Base-by-base conservation (phyloP, 2,888 invertebrate species). In the Girardia tigrina region DNA sequence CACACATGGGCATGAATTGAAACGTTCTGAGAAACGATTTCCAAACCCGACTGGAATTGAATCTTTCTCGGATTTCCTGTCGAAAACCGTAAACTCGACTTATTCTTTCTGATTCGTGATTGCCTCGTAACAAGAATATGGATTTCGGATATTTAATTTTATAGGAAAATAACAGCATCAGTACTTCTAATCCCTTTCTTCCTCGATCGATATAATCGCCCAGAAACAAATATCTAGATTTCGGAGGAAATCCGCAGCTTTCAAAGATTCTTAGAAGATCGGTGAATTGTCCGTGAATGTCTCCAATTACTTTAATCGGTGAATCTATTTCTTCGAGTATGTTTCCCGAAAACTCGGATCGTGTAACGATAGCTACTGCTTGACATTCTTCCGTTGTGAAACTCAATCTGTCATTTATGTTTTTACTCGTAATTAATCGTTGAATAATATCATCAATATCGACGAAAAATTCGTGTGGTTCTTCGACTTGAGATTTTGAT, bases 21-120 rank as follows among this genome's bases (percentile, higher is more conserved):
- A 75, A 75, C 26, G 71, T 42, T 72, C 42, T 76, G 8, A 29
- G 36, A 26, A 75, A 75, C 36, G 42, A 36, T 29, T 74, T 75
- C 71, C 75, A 74, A 8, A 75, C 28, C n/a, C 36, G 28, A 16
- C 75, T 72, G 16, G 28, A 29, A 26, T 42, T 74, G 74, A 29
- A 75, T n/a, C 75, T n/a, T 42, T 75, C 75, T 75, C 74, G 28
- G 28, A 75, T 75, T 75, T 75, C 75, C n/a, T 75, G 28, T 36
- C 42, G 28, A 29, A 75, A 75, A 26, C 75, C 75, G 27, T 75
- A 75, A 12, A 75, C 71, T 74, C 75, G n/a, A 74, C 42, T 75
- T 26, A 75, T 75, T 4, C 28, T 29, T 20, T 74, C 42, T 75
- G 73, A 74, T 74, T 75, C 75, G 27, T 75, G 75, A 36, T 75